Evolutionary conservation across 35 echinoderm and acorn worm genomes (phyloP).

Genomic region (Lytechinus variegatus): DNA sequence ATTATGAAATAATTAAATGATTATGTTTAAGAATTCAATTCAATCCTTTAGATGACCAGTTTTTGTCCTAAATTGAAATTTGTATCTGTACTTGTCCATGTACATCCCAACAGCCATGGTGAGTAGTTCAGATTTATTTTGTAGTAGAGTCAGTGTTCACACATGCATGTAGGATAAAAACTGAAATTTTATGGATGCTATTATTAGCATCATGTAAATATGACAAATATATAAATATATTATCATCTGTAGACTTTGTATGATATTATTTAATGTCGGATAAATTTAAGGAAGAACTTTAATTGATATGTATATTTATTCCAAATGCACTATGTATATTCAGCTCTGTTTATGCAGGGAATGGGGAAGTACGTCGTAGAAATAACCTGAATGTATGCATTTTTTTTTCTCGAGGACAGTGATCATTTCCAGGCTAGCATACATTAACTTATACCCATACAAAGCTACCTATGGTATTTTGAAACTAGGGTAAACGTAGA

Average conservation of each 20-base stretch:
- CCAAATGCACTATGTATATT: constrained; percentile 38
- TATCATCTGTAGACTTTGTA: not conserved
- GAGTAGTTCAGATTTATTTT: not conserved
- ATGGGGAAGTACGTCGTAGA: not conserved
- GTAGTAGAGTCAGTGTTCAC: not conserved
- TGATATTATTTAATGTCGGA: constrained; percentile 23
- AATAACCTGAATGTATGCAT: not conserved
- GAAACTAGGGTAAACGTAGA: not conserved
- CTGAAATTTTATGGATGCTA: constrained; percentile 34
- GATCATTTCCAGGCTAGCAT: not conserved
- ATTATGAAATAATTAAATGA: too few species aligned
- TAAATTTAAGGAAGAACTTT: not conserved
- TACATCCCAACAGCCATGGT: not conserved
- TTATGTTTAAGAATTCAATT: too few species aligned
- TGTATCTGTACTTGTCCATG: too few species aligned
- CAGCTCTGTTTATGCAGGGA: not conserved
- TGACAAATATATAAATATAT: constrained; percentile 26
- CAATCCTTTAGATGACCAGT: too few species aligned
- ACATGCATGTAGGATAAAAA: constrained; percentile 1
- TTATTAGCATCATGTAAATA: constrained; percentile 30
- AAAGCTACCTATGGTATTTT: not conserved
- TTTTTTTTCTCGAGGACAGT: not conserved
- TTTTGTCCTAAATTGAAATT: too few species aligned
- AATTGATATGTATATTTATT: constrained; percentile 23
- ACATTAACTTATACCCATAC: not conserved